phyloP scores from a whole-genome alignment of 2,113 vertebrate species.

The Lepus europaeus region DNA sequence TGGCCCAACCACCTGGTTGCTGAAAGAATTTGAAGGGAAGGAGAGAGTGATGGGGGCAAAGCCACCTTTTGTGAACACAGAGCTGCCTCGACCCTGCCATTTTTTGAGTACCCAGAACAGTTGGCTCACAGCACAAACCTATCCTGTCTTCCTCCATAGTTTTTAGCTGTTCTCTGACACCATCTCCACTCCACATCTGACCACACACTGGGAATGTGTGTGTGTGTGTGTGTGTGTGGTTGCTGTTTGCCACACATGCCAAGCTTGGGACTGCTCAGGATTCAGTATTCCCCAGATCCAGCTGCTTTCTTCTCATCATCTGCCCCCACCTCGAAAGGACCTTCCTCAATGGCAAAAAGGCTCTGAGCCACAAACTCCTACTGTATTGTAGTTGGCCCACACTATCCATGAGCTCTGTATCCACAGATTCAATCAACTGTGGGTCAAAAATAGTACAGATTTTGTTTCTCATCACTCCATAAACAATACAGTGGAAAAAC shows the following conservation, averaged over 20 bases:
- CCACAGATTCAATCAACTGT: too few relatives aligned
- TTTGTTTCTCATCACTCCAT: too few relatives aligned
- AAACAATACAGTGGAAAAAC: too few relatives aligned
- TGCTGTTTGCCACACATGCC: background rate
- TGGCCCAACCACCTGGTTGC: background rate
- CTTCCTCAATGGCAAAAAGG: background rate
- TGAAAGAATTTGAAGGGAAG: background rate
- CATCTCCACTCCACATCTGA: background rate
- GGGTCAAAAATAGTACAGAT: too few relatives aligned
- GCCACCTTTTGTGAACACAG: background rate
- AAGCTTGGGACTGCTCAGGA: background rate
- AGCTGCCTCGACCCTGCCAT: accelerated
- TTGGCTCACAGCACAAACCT: background rate
- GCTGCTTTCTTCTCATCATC: background rate
- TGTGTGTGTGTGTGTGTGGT: background rate
- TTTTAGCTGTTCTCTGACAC: background rate
- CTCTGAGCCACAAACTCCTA: too few relatives aligned
- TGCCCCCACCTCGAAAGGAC: background rate
- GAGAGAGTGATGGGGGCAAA: background rate
- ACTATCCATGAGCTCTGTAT: too few relatives aligned
- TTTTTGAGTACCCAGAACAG: background rate
- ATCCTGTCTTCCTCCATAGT: background rate
- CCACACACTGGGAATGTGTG: accelerated
- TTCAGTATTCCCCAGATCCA: background rate
- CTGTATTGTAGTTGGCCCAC: background rate